Percentiles rank a stretch among this genome's conserved stretches.
These are phyloP conservation scores for Ciconia maguari DNA, from an alignment of 2,113 vertebrate genomes.

Conservation along the genomic window DNA sequence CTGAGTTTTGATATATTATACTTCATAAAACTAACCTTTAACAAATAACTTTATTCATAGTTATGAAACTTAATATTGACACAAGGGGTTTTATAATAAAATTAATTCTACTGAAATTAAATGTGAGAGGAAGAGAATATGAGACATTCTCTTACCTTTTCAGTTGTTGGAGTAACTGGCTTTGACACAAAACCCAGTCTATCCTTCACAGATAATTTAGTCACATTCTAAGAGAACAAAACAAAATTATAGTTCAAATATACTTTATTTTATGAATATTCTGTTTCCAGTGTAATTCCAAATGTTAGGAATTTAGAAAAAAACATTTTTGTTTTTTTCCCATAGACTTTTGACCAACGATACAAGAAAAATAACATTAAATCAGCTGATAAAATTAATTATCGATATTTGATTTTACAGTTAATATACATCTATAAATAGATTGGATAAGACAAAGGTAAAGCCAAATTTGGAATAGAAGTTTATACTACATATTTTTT, in stretches of 20 bases:
- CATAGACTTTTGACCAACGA: background rate
- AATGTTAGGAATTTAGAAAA: background rate
- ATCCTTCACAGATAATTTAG: constrained; percentile 90
- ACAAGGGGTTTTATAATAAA: background rate
- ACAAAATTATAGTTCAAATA: constrained; percentile 45
- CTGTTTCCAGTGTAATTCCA: background rate
- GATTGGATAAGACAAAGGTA: background rate
- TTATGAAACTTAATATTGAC: background rate
- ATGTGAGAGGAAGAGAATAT: background rate
- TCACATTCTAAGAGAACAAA: constrained; percentile 79
- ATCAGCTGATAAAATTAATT: background rate
- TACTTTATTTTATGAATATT: background rate
- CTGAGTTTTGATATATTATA: background rate
- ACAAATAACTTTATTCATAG: background rate
- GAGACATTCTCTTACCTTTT: constrained; percentile 82
- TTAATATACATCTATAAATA: background rate
- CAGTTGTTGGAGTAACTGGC: constrained; percentile 79
- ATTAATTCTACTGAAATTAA: background rate
- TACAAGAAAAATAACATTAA: background rate
- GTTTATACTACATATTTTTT: background rate
- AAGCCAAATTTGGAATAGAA: background rate
- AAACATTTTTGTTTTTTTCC: background rate
- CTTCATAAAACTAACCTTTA: background rate
- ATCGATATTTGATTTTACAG: background rate
- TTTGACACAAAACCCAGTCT: constrained; percentile 89